Conservation (phyloP, 2,113 vertebrate genomes). For the Anser brachyrhynchus region DNA sequence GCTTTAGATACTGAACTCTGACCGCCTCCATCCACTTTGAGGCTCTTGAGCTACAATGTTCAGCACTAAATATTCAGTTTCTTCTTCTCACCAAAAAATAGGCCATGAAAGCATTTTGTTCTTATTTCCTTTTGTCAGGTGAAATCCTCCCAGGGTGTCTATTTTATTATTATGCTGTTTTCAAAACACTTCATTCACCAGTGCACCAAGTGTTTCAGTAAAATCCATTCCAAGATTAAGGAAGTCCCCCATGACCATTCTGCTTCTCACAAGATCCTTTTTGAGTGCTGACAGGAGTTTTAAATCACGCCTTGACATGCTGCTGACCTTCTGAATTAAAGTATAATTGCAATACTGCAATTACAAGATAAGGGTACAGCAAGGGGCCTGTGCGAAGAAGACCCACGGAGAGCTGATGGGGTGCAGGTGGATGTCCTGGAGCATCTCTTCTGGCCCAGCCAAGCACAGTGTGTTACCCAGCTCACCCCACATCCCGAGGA, state of each 20-base stretch:
- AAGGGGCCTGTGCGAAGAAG: neutral
- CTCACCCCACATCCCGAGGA: fast-evolving
- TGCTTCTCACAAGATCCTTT: neutral
- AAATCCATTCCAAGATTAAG: neutral
- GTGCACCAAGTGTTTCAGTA: neutral
- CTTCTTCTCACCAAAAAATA: neutral
- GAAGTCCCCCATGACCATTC: neutral
- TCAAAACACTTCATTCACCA: neutral
- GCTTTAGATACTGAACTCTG: neutral
- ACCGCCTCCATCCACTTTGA: neutral
- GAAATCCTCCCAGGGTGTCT: neutral
- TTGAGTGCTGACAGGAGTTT: neutral
- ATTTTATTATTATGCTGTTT: neutral
- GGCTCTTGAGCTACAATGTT: neutral
- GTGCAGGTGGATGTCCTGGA: neutral
- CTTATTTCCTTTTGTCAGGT: neutral
- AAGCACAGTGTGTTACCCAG: neutral
- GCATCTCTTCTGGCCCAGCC: neutral
- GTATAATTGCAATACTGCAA: neutral
- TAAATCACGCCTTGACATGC: neutral
- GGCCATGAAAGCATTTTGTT: neutral
- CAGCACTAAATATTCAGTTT: neutral
- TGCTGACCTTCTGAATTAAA: neutral
- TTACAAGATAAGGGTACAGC: fast-evolving
- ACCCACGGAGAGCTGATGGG: neutral